Evolutionary conservation across 2,888 invertebrate genomes (phyloP).

Genomic region (Thymelicus lineola): DNA sequence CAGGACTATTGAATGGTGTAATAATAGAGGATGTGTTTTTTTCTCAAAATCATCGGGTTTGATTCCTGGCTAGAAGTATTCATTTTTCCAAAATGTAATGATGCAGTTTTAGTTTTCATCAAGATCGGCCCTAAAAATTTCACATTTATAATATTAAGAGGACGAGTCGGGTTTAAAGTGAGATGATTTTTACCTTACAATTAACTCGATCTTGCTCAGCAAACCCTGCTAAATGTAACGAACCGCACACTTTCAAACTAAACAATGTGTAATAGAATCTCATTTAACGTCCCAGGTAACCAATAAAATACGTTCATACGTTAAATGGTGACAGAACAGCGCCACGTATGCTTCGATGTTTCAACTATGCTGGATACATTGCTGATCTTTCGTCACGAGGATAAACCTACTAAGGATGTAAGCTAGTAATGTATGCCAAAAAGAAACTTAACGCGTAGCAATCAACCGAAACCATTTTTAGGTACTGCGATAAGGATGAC

Average conservation of each 20-base stretch:
- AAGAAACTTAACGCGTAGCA: neutral
- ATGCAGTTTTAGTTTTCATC: no score
- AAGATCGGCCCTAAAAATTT: no score
- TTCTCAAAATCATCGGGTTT: no score
- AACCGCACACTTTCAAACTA: conserved; percentile 53
- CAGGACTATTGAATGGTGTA: no score
- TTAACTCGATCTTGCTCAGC: conserved; percentile 1
- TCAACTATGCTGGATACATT: conserved; percentile 1
- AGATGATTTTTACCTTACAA: neutral
- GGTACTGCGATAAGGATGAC: conserved; percentile 52
- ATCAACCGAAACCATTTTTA: conserved; percentile 2
- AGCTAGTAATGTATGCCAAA: conserved; percentile 4
- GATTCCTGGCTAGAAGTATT: no score
- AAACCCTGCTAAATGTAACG: conserved; percentile 14
- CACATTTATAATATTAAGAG: no score
- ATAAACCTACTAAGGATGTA: neutral
- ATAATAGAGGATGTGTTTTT: no score
- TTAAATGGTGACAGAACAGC: neutral
- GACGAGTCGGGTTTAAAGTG: no score
- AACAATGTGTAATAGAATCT: conserved; percentile 68
- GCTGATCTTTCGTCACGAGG: neutral
- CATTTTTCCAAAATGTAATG: no score
- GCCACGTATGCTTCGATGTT: no score
- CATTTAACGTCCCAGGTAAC: conserved; percentile 55
- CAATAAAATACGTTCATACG: conserved; percentile 56